Conservation (phyloP, 1,140 invertebrate species). For the Chlorops oryzae region DNA sequence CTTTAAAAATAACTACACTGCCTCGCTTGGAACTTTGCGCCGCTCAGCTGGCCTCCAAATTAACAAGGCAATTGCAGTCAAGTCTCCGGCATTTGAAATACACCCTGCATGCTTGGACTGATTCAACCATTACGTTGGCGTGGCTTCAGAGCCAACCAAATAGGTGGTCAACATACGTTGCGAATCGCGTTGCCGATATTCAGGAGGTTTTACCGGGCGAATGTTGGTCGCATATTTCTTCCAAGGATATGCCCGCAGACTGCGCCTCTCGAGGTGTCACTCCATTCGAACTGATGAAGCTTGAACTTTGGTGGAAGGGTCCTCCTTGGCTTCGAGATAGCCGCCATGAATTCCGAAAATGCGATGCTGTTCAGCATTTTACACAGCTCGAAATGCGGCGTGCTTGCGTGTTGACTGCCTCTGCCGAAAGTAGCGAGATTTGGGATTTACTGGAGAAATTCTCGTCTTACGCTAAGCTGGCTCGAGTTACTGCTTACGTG, state of each 20-base stretch:
- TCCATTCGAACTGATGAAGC: too few relatives aligned
- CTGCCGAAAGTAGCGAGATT: too few relatives aligned
- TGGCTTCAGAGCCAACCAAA: slow-evolving; percentile 30
- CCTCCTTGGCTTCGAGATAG: slow-evolving; percentile 4
- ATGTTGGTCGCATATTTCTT: slow-evolving; percentile 27
- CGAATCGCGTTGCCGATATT: slow-evolving; percentile 37
- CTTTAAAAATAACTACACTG: slow-evolving; percentile 6
- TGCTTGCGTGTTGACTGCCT: too few relatives aligned
- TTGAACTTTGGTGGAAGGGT: slow-evolving; percentile 36
- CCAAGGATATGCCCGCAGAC: too few relatives aligned
- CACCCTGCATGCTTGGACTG: slow-evolving; percentile 20
- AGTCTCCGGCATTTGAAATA: neutral
- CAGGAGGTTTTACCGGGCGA: slow-evolving; percentile 15
- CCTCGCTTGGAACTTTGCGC: slow-evolving; percentile 1
- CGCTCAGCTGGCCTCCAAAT: neutral
- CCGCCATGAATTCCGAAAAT: too few relatives aligned
- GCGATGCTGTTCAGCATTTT: too few relatives aligned
- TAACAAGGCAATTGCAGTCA: neutral
- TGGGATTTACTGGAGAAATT: too few relatives aligned
- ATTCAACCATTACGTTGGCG: slow-evolving; percentile 32
- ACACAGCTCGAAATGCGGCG: too few relatives aligned
- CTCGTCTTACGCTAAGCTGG: too few relatives aligned
- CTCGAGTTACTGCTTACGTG: too few relatives aligned
- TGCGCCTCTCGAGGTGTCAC: too few relatives aligned
- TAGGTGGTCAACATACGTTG: slow-evolving; percentile 38